Evolutionary conservation across 2,797 vertebrate genomes (phyloP), one percentile per base, ranked within the genome.

Genomic region (Heterohyrax brucei): DNA sequence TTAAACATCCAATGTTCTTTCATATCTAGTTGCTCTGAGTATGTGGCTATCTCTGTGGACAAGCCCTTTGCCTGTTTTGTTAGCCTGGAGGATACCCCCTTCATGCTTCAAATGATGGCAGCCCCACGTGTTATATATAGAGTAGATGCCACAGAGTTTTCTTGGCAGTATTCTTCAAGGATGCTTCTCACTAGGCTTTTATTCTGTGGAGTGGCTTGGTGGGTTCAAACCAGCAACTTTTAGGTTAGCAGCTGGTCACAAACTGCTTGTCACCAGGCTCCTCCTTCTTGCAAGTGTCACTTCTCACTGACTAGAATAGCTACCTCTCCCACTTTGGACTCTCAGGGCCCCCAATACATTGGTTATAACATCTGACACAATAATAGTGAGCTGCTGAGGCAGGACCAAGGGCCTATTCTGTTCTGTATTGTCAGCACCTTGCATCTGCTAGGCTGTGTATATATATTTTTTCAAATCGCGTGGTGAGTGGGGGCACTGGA

Each of bases 1-100:
- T 94, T 84, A 53, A 62, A 68, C 10, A 94, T 75, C 30, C 46
- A 48, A 22, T n/a, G 16, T 48, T 30, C 84, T 92, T 81, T 84
- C 39, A 28, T 9, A 64, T 5, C 72, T 10, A 0, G 64, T 66
- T 75, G 28, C 62, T 78, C 76, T 16, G 18, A n/a, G 77, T 18
- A 26, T 73, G 24, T n/a, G 61, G 5, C n/a, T 92, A 53, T 92
- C 76, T 50, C 77, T 19, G 4, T 48, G 4, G 2, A 66, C 61
- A 77, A 73, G 61, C 13, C 46, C n/a, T 82, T 77, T 16, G n/a
- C 88, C 91, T 39, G 1, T 50, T 87, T 70, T 81, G 61, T 72
- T 81, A 68, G 24, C 44, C 44, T 26, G 77, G 10, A 77, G 68
- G 61, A 48, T 28, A 16, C 46, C 28, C 30, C 83, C 73, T 53